A percentile compares a stretch with the other conserved stretches of the same genome.
Evolutionary conservation across 2,888 invertebrate species (phyloP).

Genomic region (Pheosia gnoma): DNA sequence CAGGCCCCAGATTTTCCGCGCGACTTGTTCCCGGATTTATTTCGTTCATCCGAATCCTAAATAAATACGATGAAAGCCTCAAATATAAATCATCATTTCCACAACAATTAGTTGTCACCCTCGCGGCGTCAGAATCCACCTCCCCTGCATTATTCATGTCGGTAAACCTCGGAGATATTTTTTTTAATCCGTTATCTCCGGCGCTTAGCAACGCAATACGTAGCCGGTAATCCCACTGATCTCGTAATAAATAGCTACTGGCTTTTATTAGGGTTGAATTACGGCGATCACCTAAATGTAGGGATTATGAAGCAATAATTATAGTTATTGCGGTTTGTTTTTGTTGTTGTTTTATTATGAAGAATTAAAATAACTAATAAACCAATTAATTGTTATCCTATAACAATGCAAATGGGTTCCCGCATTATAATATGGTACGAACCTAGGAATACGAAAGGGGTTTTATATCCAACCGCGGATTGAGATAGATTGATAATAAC

Average conservation of each 20-base stretch:
- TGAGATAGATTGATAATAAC: no score
- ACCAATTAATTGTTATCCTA: no score
- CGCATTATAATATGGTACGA: no score
- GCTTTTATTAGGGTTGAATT: conserved; percentile 20
- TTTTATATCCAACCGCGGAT: no score
- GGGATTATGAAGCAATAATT: conserved; percentile 21
- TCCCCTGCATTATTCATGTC: conserved; percentile 26
- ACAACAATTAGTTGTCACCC: conserved; percentile 23
- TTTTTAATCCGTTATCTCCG: conserved; percentile 28
- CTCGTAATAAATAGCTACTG: conserved; percentile 35
- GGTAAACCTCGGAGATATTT: conserved; percentile 12
- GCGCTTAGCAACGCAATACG: conserved; percentile 11
- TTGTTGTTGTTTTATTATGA: not conserved
- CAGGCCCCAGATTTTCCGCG: conserved; percentile 25
- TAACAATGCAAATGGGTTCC: no score
- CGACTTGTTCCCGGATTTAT: conserved; percentile 27
- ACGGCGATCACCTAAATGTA: conserved; percentile 16
- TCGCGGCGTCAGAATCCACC: conserved; percentile 18
- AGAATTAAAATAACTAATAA: no score
- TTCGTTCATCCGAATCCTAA: conserved; percentile 36
- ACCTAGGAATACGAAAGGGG: no score
- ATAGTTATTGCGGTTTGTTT: not conserved
- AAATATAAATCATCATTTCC: conserved; percentile 24
- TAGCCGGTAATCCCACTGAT: conserved; percentile 31
- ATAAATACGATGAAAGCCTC: conserved; percentile 26